Evolutionary conservation across 2,888 invertebrate species (phyloP).

Genomic region (Leptogaster cylindrica): DNA sequence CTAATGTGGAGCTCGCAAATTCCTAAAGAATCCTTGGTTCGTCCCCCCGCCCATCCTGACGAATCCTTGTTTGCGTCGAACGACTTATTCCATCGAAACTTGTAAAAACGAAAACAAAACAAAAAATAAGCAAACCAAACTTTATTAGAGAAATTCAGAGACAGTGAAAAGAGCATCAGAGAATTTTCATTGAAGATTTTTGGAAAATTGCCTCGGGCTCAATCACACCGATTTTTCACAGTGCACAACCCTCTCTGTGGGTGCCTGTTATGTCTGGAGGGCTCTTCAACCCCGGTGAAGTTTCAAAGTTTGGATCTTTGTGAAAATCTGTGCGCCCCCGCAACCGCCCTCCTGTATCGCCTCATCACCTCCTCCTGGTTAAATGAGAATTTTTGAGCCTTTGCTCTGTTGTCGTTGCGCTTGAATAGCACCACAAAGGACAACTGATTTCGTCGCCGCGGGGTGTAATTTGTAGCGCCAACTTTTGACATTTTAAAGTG

Average conservation of each 20-base stretch:
- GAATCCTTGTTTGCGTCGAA: neutral
- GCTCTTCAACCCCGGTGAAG: constrained; percentile 35
- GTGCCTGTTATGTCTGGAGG: constrained; percentile 33
- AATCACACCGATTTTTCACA: constrained; percentile 44
- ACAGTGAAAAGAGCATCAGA: constrained; percentile 44
- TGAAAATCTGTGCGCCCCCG: constrained; percentile 13
- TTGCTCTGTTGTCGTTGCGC: constrained; percentile 42
- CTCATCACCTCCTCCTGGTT: no score
- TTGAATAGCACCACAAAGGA: constrained; percentile 37
- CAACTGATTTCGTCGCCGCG: constrained; percentile 52
- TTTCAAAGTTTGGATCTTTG: constrained; percentile 29
- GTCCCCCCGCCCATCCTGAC: neutral
- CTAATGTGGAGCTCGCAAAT: no score
- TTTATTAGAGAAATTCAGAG: constrained; percentile 45
- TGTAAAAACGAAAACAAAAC: neutral
- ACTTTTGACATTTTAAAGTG: constrained; percentile 51
- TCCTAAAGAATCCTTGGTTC: no score
- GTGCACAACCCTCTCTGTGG: constrained; percentile 44
- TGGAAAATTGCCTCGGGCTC: constrained; percentile 43
- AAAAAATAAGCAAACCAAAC: constrained; percentile 16
- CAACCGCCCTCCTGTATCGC: constrained; percentile 31
- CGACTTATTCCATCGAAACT: neutral
- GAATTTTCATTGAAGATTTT: constrained; percentile 44
- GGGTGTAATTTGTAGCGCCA: constrained; percentile 58
- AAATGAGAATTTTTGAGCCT: constrained; percentile 42